Evolutionary conservation across 2,113 vertebrate species (phyloP).

Genomic region (Planiliza haematocheilus): DNA sequence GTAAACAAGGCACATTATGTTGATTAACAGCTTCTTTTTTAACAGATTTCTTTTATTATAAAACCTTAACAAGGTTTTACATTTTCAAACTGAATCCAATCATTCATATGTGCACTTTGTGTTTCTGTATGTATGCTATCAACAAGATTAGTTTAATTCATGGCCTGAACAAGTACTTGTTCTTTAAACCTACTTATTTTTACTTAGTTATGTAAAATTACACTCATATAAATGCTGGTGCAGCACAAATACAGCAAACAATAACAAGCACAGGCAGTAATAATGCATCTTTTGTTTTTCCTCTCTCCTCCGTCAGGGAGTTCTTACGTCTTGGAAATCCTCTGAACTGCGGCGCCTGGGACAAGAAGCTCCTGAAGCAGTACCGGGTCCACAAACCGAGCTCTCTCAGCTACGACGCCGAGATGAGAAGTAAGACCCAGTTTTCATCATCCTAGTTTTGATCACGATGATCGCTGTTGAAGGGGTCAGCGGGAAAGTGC

Average conservation of each 20-base stretch:
- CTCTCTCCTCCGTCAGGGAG: slow-evolving; percentile 82
- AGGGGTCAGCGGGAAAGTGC: too few relatives aligned
- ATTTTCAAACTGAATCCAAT: too few relatives aligned
- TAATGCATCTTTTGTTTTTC: neutral
- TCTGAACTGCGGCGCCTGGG: slow-evolving; percentile 98
- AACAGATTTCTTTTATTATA: too few relatives aligned
- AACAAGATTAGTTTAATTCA: neutral
- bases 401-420: slow-evolving; percentile 93
- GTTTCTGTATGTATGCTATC: too few relatives aligned
- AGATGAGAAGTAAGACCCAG: slow-evolving; percentile 92
- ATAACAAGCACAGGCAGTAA: too few relatives aligned
- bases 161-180: neutral
- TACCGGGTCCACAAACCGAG: slow-evolving; percentile 98
- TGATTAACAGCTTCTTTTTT: too few relatives aligned
- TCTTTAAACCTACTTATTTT: neutral
- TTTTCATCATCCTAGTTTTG: neutral
- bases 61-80: too few relatives aligned
- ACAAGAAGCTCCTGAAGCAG: slow-evolving; percentile 95
- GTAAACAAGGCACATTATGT: too few relatives aligned
- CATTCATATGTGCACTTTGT: too few relatives aligned
- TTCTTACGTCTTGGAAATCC: slow-evolving; percentile 96
- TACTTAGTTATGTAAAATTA: neutral
- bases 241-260: neutral
- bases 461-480: neutral
- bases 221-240: neutral